Base-by-base conservation (phyloP, 2,888 invertebrate species). In the Phortica magna region DNA sequence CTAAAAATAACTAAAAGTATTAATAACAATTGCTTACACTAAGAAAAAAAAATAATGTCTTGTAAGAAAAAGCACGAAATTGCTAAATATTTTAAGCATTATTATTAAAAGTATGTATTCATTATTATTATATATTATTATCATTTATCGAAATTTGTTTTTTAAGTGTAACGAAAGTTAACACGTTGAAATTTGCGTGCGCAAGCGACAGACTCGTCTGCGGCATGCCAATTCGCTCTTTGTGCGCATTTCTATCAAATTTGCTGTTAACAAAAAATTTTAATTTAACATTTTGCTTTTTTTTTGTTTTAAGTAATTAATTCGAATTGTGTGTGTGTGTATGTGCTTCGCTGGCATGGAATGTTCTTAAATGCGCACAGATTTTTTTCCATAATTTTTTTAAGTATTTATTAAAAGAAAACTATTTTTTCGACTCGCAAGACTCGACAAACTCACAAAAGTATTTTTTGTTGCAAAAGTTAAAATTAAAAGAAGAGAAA, bases 211-310 rank as follows among this genome's bases (percentile, higher is more conserved):
- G 48, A 48, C 78, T 80, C 75, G 75, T 81, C 75, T 77, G 76
- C 55, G 65, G 77, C 74, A 74, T 68, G 77, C 71, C 77, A 70
- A 57, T 77, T 65, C 31, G 31, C 31, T 31, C 68, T 74, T 72
- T 76, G 79, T 81, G 73, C 79, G 74, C 79, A 75, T 77, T 75
- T 81, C 59, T 59, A 73, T 67, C 31, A 22, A 73, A 78, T 43
- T 55, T 48, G 7, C 48, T 71, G n/a, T 48, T 9, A 59, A 48
- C 5, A 67, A 48, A n/a, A 71, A 67, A 65, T 68, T n/a, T 48
- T 0, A 48, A 5, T 19, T n/a, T n/a, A n/a, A n/a, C 31, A 61
- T 4, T 22, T 19, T 6, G 1, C 17, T 22, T 19, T 22, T 5
- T 7, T 61, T 19, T 61, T 61, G 2, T 19, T 61, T 61, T 19